These are phyloP conservation scores for Tiliacea aurago DNA, from an alignment of 2,888 invertebrate genomes.

Conservation along the genomic window DNA sequence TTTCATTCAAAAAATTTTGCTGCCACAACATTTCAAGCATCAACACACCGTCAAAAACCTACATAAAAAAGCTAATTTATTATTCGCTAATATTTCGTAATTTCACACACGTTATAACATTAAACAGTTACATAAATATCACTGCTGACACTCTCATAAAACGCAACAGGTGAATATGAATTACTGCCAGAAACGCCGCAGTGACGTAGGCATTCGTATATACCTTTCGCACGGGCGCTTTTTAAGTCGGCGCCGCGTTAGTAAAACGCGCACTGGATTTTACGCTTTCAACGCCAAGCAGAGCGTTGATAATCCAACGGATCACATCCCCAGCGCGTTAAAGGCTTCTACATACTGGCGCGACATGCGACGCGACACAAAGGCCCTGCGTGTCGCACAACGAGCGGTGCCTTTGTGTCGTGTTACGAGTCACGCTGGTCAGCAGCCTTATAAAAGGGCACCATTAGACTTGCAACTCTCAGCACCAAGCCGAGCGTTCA, in stretches of 20 bases:
- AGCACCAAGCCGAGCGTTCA: not conserved
- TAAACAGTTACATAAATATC: conserved; percentile 53
- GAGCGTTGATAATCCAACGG: not conserved
- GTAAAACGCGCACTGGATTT: not conserved
- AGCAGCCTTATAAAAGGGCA: too few relatives aligned
- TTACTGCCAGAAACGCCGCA: conserved; percentile 48
- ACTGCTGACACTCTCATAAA: conserved; percentile 35
- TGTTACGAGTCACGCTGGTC: too few relatives aligned
- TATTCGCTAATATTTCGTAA: conserved; percentile 45
- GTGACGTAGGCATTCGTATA: conserved; percentile 43
- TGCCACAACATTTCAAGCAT: not conserved
- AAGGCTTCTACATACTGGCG: too few relatives aligned
- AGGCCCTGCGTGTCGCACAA: too few relatives aligned
- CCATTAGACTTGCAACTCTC: not conserved
- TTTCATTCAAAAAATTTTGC: not conserved
- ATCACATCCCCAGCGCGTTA: not conserved
- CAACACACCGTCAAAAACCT: not conserved
- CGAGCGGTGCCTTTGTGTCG: too few relatives aligned
- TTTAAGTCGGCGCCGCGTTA: too few relatives aligned
- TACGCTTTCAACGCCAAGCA: not conserved
- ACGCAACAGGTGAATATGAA: conserved; percentile 61
- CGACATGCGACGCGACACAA: too few relatives aligned
- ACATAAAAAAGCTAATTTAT: conserved; percentile 32
- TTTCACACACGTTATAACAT: conserved; percentile 49
- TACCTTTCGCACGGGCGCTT: conserved; percentile 3